Percentiles rank a stretch among this genome's conserved stretches.
Evolutionary conservation across 2,888 invertebrate species (phyloP).

Genomic region (Nymphalis c-album): DNA sequence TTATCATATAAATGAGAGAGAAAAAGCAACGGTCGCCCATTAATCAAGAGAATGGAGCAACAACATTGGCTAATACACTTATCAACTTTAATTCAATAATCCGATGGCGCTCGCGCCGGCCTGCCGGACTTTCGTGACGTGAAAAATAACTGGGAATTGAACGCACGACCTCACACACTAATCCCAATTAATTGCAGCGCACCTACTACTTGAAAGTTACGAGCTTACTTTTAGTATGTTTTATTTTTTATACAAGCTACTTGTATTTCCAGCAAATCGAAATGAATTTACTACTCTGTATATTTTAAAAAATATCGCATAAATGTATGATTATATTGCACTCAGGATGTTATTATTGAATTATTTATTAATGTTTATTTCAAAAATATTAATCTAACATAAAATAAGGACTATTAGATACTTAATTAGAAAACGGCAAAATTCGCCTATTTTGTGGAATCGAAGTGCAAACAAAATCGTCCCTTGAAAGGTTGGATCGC

Average conservation of each 20-base stretch:
- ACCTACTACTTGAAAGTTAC: slow-evolving; percentile 47
- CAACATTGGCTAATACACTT: slow-evolving; percentile 79
- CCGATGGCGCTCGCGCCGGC: slow-evolving; percentile 61
- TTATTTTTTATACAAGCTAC: slow-evolving; percentile 29
- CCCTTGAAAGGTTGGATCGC: no score
- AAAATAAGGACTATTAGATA: no score
- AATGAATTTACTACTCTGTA: slow-evolving; percentile 28
- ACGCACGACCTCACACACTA: slow-evolving; percentile 71
- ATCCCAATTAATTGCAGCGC: slow-evolving; percentile 70
- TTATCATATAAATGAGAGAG: slow-evolving; percentile 80
- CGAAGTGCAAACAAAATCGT: no score
- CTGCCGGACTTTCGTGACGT: slow-evolving; percentile 65
- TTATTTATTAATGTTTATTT: no score
- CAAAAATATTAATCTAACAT: no score
- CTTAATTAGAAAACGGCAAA: no score
- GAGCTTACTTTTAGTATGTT: slow-evolving; percentile 39
- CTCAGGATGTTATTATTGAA: not conserved
- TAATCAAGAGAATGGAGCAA: slow-evolving; percentile 78
- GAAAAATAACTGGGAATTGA: slow-evolving; percentile 71
- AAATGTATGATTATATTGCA: slow-evolving; percentile 8
- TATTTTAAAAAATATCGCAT: slow-evolving; percentile 11
- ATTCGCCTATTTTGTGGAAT: no score
- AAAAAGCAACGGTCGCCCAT: slow-evolving; percentile 75
- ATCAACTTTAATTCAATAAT: slow-evolving; percentile 81
- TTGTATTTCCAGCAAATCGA: slow-evolving; percentile 29